A percentile compares a stretch with the other conserved stretches of the same genome.
These are phyloP conservation scores for Drosophila pseudotakahashii DNA, from an alignment of 2,888 invertebrate genomes.

Conservation along the genomic window DNA sequence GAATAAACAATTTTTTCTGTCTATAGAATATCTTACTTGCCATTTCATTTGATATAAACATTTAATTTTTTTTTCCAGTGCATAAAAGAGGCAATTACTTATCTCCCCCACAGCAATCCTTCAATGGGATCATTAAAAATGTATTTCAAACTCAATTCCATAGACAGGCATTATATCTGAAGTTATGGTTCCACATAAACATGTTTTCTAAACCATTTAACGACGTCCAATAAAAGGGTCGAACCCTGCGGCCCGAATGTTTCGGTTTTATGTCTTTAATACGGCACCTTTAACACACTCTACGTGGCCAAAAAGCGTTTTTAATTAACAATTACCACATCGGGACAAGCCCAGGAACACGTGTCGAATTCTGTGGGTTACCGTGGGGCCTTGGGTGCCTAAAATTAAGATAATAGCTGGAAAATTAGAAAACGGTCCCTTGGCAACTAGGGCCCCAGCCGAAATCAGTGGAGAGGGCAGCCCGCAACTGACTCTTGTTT, in stretches of 20 bases:
- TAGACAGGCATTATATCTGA: slow-evolving; percentile 42
- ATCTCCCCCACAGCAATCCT: slow-evolving; percentile 15
- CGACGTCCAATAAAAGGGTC: slow-evolving; percentile 28
- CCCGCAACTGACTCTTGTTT: slow-evolving; percentile 2
- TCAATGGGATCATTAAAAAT: slow-evolving; percentile 57
- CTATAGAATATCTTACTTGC: too few species aligned
- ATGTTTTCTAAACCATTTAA: slow-evolving; percentile 46
- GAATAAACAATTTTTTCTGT: too few species aligned
- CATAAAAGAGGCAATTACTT: slow-evolving; percentile 58
- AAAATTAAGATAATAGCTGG: slow-evolving; percentile 71
- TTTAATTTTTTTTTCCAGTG: background rate
- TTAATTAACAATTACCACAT: slow-evolving; percentile 74
- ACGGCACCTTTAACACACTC: slow-evolving; percentile 44
- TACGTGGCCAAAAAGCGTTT: slow-evolving; percentile 65
- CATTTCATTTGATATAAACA: too few species aligned
- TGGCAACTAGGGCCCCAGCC: slow-evolving; percentile 1
- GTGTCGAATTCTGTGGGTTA: slow-evolving; percentile 40
- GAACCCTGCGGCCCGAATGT: slow-evolving; percentile 9
- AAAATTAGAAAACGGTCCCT: slow-evolving; percentile 53
- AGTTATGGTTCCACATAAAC: slow-evolving; percentile 59
- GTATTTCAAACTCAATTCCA: slow-evolving; percentile 45
- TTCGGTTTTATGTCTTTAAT: slow-evolving; percentile 30
- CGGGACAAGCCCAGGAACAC: slow-evolving; percentile 46
- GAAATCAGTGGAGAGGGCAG: slow-evolving; percentile 28
- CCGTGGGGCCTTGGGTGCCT: slow-evolving; percentile 11